phyloP scores from a whole-genome alignment of 2,888 invertebrate genomes.

The Pterostichus niger region DNA sequence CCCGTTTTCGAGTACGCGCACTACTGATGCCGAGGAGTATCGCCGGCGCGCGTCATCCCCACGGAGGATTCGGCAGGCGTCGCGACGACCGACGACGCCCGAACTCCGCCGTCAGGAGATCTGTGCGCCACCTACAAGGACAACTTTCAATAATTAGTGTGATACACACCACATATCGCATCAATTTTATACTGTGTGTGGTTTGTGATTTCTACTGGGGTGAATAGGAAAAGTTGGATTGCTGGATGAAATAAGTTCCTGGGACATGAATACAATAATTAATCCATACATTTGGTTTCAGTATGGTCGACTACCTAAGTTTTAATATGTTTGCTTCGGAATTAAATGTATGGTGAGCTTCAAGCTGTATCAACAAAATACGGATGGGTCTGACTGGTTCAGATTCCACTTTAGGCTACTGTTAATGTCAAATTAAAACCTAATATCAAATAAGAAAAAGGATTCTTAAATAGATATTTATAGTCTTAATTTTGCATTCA shows the following conservation, averaged over 20 bases:
- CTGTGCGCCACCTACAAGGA: slow-evolving; percentile 45
- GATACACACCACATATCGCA: slow-evolving; percentile 21
- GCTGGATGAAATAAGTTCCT: not conserved
- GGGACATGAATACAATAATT: no score
- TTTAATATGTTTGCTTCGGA: no score
- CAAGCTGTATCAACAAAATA: no score
- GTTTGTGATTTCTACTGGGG: not conserved
- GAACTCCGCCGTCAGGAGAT: not conserved
- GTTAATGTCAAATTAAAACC: no score
- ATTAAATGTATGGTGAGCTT: no score
- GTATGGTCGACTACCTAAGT: no score
- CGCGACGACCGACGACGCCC: slow-evolving; percentile 67
- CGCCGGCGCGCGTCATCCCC: slow-evolving; percentile 72
- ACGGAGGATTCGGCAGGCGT: slow-evolving; percentile 72
- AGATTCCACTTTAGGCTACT: no score
- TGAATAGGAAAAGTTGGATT: not conserved
- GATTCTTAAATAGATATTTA: no score
- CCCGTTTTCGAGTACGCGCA: slow-evolving; percentile 71
- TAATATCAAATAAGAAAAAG: no score
- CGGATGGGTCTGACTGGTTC: no score
- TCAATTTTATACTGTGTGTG: slow-evolving; percentile 5
- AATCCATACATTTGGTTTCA: no score
- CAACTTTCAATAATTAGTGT: slow-evolving; percentile 61
- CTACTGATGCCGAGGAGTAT: slow-evolving; percentile 74
- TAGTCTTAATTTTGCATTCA: no score